Evolutionary conservation across 2,888 invertebrate species (phyloP).

Genomic region (Melanostoma mellinum): DNA sequence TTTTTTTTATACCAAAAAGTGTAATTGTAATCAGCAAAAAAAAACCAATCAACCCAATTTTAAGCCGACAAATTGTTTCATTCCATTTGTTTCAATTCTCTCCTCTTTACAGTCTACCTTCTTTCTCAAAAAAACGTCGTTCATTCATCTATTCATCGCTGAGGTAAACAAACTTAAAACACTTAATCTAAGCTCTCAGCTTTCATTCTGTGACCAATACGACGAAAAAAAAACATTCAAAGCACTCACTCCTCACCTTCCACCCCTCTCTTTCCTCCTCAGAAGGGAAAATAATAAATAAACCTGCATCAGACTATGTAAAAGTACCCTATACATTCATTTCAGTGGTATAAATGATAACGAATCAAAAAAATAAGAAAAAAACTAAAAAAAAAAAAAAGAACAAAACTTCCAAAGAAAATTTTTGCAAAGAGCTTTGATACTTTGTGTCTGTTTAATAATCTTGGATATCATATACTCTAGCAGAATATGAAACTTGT

Average conservation of each 20-base stretch:
- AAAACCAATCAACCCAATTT: not conserved
- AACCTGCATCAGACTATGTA: slow-evolving; percentile 13
- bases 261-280: too few relatives aligned
- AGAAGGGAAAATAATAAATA: slow-evolving; percentile 21
- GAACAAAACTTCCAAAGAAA: slow-evolving; percentile 7
- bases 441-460: slow-evolving; percentile 47
- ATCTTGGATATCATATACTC: slow-evolving; percentile 64
- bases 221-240: slow-evolving; percentile 10
- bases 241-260: not conserved
- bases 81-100: slow-evolving; percentile 31
- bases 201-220: slow-evolving; percentile 26
- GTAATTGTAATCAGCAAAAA: not conserved
- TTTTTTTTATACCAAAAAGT: too few relatives aligned
- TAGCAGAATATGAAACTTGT: slow-evolving; percentile 61
- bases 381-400: slow-evolving; percentile 9
- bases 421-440: slow-evolving; percentile 52
- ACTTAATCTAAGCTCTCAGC: slow-evolving; percentile 41
- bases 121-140: slow-evolving; percentile 17
- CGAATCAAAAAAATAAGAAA: slow-evolving; percentile 4
- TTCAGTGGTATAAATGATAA: slow-evolving; percentile 23
- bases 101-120: slow-evolving; percentile 10
- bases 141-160: slow-evolving; percentile 31
- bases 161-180: slow-evolving; percentile 39
- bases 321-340: not conserved
- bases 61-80: not conserved